Conservation (phyloP, 2,888 invertebrate species). For the Ennomos quercinarius region DNA sequence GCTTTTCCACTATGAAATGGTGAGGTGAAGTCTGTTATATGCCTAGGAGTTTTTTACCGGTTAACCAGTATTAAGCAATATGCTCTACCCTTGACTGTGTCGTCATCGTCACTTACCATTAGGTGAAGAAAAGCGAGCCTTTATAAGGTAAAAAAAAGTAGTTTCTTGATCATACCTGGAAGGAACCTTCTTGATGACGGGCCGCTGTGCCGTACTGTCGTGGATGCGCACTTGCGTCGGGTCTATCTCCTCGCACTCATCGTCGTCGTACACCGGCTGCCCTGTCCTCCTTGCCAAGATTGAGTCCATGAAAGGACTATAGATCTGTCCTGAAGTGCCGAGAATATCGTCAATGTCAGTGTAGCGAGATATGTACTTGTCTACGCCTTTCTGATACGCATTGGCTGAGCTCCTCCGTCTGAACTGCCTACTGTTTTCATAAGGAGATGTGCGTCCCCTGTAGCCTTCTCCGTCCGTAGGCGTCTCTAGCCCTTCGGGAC, state of each 20-base stretch:
- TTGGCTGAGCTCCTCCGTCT: constrained; percentile 52
- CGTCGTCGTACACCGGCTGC: constrained; percentile 72
- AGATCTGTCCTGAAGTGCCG: constrained; percentile 86
- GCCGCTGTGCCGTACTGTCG: constrained; percentile 90
- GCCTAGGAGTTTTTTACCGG: no score
- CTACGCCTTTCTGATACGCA: constrained; percentile 65
- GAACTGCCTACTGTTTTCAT: constrained; percentile 87
- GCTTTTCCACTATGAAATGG: no score
- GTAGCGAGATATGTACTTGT: constrained; percentile 92
- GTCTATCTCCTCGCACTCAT: constrained; percentile 90
- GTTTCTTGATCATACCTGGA: constrained; percentile 75
- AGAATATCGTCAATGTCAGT: constrained; percentile 96
- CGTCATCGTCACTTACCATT: no score
- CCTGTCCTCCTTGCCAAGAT: constrained; percentile 76
- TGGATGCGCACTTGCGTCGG: constrained; percentile 92
- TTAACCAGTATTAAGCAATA: no score
- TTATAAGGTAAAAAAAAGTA: no score
- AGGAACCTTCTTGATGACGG: constrained; percentile 87
- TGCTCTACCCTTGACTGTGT: no score
- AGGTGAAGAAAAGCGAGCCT: no score
- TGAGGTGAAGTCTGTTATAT: no score
- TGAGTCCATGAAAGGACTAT: constrained; percentile 88
- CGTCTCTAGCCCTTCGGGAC: constrained; percentile 91
- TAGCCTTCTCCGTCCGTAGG: constrained; percentile 70
- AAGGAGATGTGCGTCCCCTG: constrained; percentile 86